Evolutionary conservation across 1,140 invertebrate genomes (phyloP).

Genomic region (Mactra quadrangularis): DNA sequence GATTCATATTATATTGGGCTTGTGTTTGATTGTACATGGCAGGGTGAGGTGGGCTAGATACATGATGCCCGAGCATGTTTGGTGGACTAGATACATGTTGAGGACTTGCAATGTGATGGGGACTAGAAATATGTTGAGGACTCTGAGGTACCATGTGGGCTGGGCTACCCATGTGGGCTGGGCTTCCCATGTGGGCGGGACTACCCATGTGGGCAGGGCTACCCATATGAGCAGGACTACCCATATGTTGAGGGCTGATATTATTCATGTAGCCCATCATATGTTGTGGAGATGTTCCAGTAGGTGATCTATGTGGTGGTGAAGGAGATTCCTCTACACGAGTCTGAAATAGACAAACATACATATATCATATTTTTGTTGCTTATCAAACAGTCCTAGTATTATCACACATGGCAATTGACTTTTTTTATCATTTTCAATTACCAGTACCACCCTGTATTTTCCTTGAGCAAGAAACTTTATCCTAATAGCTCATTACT

Average conservation of each 20-base stretch:
- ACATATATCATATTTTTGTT: too few relatives aligned
- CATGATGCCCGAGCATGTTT: constrained; percentile 36
- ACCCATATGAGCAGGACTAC: constrained; percentile 30
- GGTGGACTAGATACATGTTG: constrained; percentile 47
- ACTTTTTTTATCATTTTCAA: too few relatives aligned
- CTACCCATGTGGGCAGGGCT: constrained; percentile 25
- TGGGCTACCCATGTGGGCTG: constrained; percentile 39
- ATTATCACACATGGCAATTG: too few relatives aligned
- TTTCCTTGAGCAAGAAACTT: too few relatives aligned
- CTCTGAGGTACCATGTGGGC: constrained; percentile 31
- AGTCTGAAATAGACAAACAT: constrained; percentile 42
- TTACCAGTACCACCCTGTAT: too few relatives aligned
- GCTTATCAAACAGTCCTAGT: too few relatives aligned
- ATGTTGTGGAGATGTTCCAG: constrained; percentile 50
- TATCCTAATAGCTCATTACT: too few relatives aligned
- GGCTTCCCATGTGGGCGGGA: constrained; percentile 49
- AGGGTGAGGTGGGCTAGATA: constrained; percentile 34
- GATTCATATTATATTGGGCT: constrained; percentile 36
- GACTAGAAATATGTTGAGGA: constrained; percentile 47
- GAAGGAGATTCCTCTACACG: constrained; percentile 53
- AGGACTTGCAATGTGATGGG: constrained; percentile 46
- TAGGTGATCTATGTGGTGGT: constrained; percentile 37
- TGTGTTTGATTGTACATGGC: constrained; percentile 24
- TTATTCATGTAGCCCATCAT: constrained; percentile 60
- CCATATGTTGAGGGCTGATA: constrained; percentile 50